Evolutionary conservation across 2,113 vertebrate genomes (phyloP).

Genomic region (Chelonoidis abingdonii): DNA sequence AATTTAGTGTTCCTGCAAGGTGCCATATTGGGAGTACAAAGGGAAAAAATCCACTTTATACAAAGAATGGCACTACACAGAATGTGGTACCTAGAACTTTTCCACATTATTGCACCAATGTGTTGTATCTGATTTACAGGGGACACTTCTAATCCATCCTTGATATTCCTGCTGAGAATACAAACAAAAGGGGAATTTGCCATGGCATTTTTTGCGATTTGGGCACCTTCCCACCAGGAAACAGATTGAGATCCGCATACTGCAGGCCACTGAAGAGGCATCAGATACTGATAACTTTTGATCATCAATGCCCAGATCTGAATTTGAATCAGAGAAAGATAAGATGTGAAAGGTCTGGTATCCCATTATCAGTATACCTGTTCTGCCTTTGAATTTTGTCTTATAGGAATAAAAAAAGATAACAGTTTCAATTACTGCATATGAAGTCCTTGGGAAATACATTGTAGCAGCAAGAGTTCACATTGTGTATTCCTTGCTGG

Average conservation of each 20-base stretch:
- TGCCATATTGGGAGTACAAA: neutral
- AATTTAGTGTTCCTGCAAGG: neutral
- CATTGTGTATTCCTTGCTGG: neutral
- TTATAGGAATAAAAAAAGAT: neutral
- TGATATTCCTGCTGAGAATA: neutral
- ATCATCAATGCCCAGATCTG: neutral
- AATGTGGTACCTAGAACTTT: neutral
- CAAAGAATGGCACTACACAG: neutral
- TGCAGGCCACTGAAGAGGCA: neutral
- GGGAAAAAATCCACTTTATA: neutral
- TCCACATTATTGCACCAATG: neutral
- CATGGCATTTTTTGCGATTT: neutral
- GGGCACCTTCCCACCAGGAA: neutral
- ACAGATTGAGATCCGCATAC: neutral
- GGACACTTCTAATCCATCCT: neutral
- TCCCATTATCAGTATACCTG: neutral
- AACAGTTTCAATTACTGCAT: neutral
- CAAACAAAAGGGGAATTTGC: neutral
- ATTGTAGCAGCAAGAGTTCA: fast-evolving
- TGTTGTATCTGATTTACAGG: fast-evolving
- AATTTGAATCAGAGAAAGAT: neutral
- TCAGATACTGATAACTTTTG: neutral
- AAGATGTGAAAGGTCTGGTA: neutral
- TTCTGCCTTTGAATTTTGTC: too few species aligned
- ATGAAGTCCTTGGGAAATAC: neutral